Evolutionary conservation across 2,888 invertebrate genomes (phyloP), one percentile per base, ranked within the genome.

Genomic region (Diaperis boleti): DNA sequence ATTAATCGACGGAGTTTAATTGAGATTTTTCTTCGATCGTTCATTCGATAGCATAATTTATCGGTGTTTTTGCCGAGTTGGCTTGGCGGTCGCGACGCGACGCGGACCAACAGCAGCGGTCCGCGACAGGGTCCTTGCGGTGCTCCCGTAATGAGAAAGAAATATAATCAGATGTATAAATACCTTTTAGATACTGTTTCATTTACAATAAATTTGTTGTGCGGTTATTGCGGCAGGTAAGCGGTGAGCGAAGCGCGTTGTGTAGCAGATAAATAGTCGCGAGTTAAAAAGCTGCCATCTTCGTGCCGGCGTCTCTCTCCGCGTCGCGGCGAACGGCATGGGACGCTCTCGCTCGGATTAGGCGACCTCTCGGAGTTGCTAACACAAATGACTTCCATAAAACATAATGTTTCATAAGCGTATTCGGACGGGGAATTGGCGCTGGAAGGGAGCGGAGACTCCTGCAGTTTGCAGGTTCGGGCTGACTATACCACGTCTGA

Each of bases 1-100:
- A 79, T 79, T 79, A 79, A 79, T 79, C 79, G 78, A 72, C 74
- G 69, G 77, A 78, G 75, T 77, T 78, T 79, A 79, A 79, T 79
- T 79, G 79, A 78, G 79, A 79, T 78, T 79, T 79, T 79, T 78
- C 77, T 77, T 73, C 69, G 77, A 78, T 78, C 77, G 73, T 72
- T 74, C 71, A 71, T 72, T 74, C 75, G 79, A 78, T 78, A 78
- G 70, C 70, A 71, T 78, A 73, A 77, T 78, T 78, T 79, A 78
- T 77, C 69, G 76, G 74, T 71, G 72, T 73, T 74, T 75, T 76
- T 74, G 66, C 69, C 66, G 70, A 71, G 72, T 75, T 73, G 56
- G 44, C 57, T 68, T 37, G 59, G 42, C 42, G 59, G 44, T 35
- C 11, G 22, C 39, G 31, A 11, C 22, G 4, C 4, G 22, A 4